Percentiles rank a stretch among this genome's conserved stretches.
phyloP scores from a whole-genome alignment of 2,113 vertebrate species.

The Athene cunicularia region DNA sequence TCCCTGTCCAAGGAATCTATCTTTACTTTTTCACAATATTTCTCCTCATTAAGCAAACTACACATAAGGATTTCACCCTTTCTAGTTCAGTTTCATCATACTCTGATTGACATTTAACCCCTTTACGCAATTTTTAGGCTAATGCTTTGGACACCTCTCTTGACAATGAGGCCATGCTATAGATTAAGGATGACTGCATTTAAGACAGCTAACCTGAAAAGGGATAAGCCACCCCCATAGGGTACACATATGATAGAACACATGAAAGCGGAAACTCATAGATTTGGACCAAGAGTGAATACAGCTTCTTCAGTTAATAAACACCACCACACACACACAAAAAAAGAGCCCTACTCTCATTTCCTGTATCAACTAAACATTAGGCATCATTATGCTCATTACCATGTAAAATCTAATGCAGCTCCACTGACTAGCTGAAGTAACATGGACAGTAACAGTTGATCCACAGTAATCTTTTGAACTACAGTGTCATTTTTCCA shows the following conservation, averaged over 20 bases:
- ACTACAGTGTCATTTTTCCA: not conserved
- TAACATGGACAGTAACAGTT: not conserved
- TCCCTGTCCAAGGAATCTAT: not conserved
- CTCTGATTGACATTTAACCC: not conserved
- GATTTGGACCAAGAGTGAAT: not conserved
- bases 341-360: not conserved
- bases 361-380: not conserved
- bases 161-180: not conserved
- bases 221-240: not conserved
- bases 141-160: not conserved
- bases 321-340: too few species aligned
- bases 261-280: not conserved
- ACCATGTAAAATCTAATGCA: not conserved
- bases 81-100: not conserved
- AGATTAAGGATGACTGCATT: not conserved
- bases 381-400: not conserved
- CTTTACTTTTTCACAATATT: not conserved
- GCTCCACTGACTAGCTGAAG: not conserved
- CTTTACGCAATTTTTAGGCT: not conserved
- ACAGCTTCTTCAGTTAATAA: not conserved
- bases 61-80: not conserved
- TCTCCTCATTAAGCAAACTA: not conserved
- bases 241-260: not conserved
- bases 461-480: not conserved
- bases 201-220: not conserved